A percentile compares a stretch with the other conserved stretches of the same genome.
Evolutionary conservation across 2,888 invertebrate genomes (phyloP).

Genomic region (Parnassius orleans): DNA sequence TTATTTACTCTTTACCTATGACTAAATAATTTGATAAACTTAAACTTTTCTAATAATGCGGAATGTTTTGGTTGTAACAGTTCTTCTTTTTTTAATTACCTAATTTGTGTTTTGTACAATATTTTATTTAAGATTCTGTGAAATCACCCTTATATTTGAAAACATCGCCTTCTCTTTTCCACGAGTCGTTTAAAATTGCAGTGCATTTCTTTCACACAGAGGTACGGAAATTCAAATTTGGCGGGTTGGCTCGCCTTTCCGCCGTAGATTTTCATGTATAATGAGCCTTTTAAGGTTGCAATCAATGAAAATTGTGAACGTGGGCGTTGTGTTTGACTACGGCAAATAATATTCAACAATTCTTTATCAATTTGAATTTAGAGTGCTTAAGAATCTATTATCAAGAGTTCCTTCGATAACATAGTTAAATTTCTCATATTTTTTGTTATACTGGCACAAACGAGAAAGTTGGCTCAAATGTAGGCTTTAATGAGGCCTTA

Average conservation of each 20-base stretch:
- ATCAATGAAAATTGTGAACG: constrained; percentile 71
- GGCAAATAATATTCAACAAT: constrained; percentile 23
- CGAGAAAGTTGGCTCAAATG: too few relatives aligned
- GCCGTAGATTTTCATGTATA: constrained; percentile 69
- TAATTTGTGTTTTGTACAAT: too few relatives aligned
- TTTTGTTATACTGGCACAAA: too few relatives aligned
- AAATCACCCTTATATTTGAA: constrained; percentile 35
- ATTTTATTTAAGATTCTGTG: background rate
- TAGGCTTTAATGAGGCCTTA: too few relatives aligned
- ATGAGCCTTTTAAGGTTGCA: constrained; percentile 74
- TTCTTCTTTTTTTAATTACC: too few relatives aligned
- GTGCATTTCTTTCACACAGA: constrained; percentile 47
- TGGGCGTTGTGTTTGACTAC: constrained; percentile 21
- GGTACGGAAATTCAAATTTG: constrained; percentile 79
- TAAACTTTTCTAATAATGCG: too few relatives aligned
- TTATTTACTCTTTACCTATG: too few relatives aligned
- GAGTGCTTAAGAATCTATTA: background rate
- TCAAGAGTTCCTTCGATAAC: too few relatives aligned
- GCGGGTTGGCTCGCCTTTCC: constrained; percentile 76
- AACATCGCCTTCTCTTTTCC: constrained; percentile 28
- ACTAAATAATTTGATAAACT: too few relatives aligned
- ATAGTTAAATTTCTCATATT: too few relatives aligned
- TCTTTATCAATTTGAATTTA: constrained; percentile 11
- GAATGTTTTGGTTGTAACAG: too few relatives aligned
- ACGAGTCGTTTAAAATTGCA: constrained; percentile 38